Conservation (phyloP, 64 coral and sea anemone genomes). For the Anthopleura sola region DNA sequence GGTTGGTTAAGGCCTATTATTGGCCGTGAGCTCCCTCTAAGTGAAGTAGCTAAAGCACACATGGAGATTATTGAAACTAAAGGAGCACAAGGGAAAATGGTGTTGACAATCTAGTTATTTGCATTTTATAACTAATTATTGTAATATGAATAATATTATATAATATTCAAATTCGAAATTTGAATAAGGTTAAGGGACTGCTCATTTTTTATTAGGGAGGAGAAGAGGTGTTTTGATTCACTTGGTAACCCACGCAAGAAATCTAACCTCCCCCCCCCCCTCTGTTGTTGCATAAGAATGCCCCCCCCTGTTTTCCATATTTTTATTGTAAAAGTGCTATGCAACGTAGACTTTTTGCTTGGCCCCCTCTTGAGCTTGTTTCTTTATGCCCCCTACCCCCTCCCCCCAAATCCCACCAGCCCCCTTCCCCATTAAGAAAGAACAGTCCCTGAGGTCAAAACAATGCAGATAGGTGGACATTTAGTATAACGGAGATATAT, state of each 20-base stretch:
- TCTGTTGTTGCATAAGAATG: too few species aligned
- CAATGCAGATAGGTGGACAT: too few species aligned
- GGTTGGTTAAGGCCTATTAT: constrained; percentile 82
- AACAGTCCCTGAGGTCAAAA: too few species aligned
- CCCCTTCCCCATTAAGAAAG: neutral
- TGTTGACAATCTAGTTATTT: neutral
- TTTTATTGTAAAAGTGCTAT: too few species aligned
- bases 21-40: constrained; percentile 63
- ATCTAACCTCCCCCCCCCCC: too few species aligned
- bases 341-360: too few species aligned
- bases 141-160: neutral
- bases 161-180: neutral
- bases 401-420: neutral
- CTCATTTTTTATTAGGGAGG: too few species aligned
- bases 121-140: neutral
- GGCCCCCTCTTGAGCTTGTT: neutral
- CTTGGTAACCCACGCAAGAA: too few species aligned
- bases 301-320: too few species aligned
- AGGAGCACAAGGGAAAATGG: constrained; percentile 25
- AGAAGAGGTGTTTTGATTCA: too few species aligned
- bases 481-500: too few species aligned
- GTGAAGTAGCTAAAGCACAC: constrained; percentile 65
- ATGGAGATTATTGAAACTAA: constrained; percentile 67
- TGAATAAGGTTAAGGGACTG: neutral
- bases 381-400: neutral